Evolutionary conservation across 2,797 vertebrate species (phyloP).

Genomic region (Sebastes diploproa): DNA sequence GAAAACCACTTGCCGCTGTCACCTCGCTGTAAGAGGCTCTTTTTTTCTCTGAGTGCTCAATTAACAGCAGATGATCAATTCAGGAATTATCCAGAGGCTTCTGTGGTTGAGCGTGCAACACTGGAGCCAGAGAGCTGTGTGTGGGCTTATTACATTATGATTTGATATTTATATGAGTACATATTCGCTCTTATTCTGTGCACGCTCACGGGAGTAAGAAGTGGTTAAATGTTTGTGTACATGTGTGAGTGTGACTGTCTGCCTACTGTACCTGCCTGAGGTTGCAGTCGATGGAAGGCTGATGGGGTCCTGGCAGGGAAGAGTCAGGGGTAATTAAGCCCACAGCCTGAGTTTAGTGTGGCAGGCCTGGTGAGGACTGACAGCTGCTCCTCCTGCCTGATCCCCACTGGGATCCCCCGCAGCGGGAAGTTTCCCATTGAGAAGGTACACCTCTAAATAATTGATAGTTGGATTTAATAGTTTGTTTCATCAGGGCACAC

Average conservation of each 20-base stretch:
- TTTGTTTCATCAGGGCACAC: conserved; percentile 60
- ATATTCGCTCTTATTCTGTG: not conserved
- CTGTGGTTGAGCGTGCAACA: not conserved
- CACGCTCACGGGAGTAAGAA: not conserved
- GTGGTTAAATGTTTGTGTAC: not conserved
- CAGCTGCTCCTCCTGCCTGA: conserved; percentile 82
- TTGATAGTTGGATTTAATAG: conserved; percentile 71
- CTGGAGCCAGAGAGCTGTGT: not conserved
- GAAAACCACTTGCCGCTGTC: conserved; percentile 47
- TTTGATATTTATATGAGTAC: not conserved
- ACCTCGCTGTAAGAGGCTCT: conserved; percentile 30
- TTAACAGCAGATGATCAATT: conserved; percentile 53
- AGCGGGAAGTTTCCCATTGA: conserved; percentile 80
- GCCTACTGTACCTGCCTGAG: conserved; percentile 16
- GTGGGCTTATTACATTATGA: not conserved
- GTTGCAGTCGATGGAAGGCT: conserved; percentile 25
- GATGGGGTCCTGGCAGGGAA: conserved; percentile 42
- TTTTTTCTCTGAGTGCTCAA: conserved; percentile 49
- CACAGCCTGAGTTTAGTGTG: conserved; percentile 41
- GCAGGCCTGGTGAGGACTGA: conserved; percentile 57
- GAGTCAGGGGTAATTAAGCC: conserved; percentile 67
- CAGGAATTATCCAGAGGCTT: conserved; percentile 36
- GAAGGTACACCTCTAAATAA: conserved; percentile 77
- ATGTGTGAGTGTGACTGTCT: not conserved
- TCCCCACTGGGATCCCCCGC: conserved; percentile 72